Conservation (phyloP, 2,888 invertebrate species). For the Dynastes tityus region DNA sequence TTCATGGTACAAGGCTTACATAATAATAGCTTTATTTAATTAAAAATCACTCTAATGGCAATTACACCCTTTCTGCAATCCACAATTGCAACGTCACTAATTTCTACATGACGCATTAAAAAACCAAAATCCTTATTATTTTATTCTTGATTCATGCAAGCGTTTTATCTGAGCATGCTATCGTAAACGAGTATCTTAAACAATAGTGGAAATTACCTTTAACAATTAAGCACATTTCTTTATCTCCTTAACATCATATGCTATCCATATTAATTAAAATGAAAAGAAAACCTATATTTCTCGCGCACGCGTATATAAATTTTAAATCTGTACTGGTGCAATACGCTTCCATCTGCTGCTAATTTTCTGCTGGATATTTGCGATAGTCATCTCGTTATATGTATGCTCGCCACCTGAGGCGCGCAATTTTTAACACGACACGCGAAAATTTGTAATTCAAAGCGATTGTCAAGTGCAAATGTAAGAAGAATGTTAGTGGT, state of each 20-base stretch:
- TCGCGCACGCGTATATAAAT: neutral
- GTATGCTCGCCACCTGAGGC: neutral
- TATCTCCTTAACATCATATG: neutral
- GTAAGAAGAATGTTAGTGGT: too few relatives aligned
- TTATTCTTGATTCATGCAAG: neutral
- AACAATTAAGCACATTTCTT: neutral
- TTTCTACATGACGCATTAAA: neutral
- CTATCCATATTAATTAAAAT: neutral
- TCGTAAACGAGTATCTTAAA: neutral
- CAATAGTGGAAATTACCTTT: too few relatives aligned
- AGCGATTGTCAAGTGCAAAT: constrained; percentile 4
- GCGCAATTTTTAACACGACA: constrained; percentile 18
- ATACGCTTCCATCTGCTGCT: neutral
- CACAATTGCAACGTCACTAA: neutral
- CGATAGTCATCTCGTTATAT: constrained; percentile 1
- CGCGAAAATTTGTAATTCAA: constrained; percentile 11
- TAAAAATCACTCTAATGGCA: too few relatives aligned
- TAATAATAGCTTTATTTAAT: too few relatives aligned
- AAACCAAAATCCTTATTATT: neutral
- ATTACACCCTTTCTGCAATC: too few relatives aligned
- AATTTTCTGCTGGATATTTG: constrained; percentile 6
- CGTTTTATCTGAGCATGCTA: neutral
- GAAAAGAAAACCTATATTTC: neutral
- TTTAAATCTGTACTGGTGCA: neutral
- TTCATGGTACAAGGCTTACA: too few relatives aligned